These are phyloP conservation scores for Trissolcus basalis DNA, from an alignment of 1,140 invertebrate species.

Conservation along the genomic window DNA sequence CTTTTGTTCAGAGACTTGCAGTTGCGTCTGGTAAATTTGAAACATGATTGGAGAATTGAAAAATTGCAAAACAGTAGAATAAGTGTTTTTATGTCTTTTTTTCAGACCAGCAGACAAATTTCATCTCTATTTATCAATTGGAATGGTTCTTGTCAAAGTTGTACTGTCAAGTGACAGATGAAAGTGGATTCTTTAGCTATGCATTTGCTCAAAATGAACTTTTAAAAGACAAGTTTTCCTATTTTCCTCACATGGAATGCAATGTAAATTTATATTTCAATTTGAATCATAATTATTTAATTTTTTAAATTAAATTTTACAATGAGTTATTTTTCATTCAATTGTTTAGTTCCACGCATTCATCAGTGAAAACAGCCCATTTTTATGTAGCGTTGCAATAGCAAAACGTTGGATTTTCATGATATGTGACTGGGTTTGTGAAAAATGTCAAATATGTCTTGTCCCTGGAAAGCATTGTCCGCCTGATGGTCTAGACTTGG, in stretches of 20 bases:
- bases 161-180: background rate
- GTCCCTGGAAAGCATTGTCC: background rate
- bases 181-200: background rate
- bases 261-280: background rate
- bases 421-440: background rate
- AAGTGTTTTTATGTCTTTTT: no score
- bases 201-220: background rate
- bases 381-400: background rate
- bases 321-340: background rate
- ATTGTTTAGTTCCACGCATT: background rate
- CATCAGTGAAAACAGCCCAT: background rate
- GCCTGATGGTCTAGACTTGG: background rate
- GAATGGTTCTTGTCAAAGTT: constrained; percentile 1
- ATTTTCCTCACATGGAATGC: background rate
- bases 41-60: background rate
- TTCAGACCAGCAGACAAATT: background rate
- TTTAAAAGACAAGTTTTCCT: background rate
- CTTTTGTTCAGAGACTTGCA: constrained; percentile 1
- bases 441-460: background rate
- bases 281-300: no score
- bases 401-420: background rate
- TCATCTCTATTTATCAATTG: background rate
- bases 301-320: no score
- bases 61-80: no score
- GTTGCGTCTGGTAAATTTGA: constrained; percentile 1